Percentiles rank a stretch among this genome's conserved stretches.
Conservation (phyloP, 2,888 invertebrate genomes). For the Sacculina carcini region DNA sequence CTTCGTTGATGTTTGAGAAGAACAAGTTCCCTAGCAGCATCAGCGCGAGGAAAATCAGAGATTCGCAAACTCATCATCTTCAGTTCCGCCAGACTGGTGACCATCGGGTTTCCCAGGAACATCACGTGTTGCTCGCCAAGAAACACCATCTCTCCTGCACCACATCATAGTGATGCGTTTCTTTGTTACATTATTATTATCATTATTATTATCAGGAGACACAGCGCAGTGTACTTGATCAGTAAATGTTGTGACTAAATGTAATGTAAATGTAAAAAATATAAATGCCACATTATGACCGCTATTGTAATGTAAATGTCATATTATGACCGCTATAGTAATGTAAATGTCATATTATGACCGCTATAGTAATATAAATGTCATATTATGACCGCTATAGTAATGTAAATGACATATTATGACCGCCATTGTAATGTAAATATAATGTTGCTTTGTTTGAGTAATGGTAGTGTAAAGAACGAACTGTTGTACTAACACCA, state of each 20-base stretch:
- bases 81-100: slow-evolving; percentile 5
- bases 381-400: not conserved
- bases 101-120: slow-evolving; percentile 7
- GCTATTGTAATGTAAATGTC: not conserved
- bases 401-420: not conserved
- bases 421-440: not conserved
- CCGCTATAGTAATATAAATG: not conserved
- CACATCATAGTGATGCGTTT: not conserved
- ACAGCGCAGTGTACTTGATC: not conserved
- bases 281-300: not conserved
- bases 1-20: slow-evolving; percentile 11
- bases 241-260: not conserved
- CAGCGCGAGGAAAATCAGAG: slow-evolving; percentile 6
- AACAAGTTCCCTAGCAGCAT: slow-evolving; percentile 8
- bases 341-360: not conserved
- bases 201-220: not conserved
- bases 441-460: not conserved
- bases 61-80: not conserved
- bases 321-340: not conserved
- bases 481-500: not conserved
- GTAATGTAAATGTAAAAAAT: not conserved
- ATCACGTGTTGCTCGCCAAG: not conserved
- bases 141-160: not conserved
- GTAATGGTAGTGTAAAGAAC: not conserved
- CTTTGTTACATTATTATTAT: not conserved